Evolutionary conservation across 2,113 vertebrate species (phyloP).

Genomic region (Prinia subflava): DNA sequence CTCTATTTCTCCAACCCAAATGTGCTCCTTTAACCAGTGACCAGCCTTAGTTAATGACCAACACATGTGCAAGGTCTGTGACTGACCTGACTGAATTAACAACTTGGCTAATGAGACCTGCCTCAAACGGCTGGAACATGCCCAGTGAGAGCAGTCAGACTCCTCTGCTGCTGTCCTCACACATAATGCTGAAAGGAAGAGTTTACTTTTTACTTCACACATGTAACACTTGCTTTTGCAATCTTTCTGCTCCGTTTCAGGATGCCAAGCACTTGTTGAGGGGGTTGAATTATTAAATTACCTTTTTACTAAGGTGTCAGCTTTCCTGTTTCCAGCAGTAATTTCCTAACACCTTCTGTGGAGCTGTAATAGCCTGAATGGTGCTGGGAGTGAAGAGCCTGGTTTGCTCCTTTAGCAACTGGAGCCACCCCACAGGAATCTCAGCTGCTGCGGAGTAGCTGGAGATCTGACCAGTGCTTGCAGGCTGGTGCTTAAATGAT

Average conservation of each 20-base stretch:
- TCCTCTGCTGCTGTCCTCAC: background rate
- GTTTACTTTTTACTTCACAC: background rate
- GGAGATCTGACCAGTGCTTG: background rate
- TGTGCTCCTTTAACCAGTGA: background rate
- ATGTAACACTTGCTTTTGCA: background rate
- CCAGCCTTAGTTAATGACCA: background rate
- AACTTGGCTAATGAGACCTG: background rate
- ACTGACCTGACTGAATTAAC: background rate
- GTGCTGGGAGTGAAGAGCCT: fast-evolving
- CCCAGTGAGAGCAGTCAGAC: fast-evolving
- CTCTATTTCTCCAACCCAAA: background rate
- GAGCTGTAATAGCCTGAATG: background rate
- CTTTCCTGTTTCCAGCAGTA: background rate
- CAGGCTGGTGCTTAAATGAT: background rate
- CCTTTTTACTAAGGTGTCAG: background rate
- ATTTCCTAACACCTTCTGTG: background rate
- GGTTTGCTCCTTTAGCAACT: background rate
- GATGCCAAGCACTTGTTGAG: background rate
- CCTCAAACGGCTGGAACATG: background rate
- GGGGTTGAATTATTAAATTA: background rate
- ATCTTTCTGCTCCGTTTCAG: background rate
- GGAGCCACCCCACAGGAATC: background rate
- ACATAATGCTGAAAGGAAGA: background rate
- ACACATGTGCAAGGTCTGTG: background rate
- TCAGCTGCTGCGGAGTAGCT: background rate